These are phyloP conservation scores for Allygus modestus DNA, from an alignment of 2,888 invertebrate species.

Conservation along the genomic window DNA sequence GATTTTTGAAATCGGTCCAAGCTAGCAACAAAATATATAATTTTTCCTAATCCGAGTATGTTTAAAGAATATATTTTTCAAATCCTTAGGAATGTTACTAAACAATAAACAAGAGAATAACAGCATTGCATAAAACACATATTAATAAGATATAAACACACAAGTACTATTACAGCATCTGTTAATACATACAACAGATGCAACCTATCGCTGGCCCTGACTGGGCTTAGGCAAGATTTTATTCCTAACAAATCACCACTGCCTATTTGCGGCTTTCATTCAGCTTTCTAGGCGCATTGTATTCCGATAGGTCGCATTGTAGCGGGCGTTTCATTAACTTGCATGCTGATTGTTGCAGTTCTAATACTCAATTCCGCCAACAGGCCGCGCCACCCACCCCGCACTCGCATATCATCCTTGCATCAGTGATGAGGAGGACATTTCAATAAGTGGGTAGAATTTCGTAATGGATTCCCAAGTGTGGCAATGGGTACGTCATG, in stretches of 20 bases:
- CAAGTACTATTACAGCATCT: no score
- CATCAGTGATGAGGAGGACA: constrained; percentile 28
- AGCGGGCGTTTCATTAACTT: constrained; percentile 21
- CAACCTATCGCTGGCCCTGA: constrained; percentile 7
- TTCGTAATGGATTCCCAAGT: background rate
- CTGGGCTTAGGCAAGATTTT: constrained; percentile 6
- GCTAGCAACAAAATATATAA: no score
- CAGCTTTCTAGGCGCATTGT: constrained; percentile 38
- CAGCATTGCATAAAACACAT: no score
- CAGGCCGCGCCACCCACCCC: constrained; percentile 31
- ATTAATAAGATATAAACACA: no score
- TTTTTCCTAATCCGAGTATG: no score
- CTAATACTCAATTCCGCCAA: constrained; percentile 34
- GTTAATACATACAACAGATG: no score
- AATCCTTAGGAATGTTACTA: no score
- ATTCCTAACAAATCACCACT: constrained; percentile 20
- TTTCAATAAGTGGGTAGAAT: constrained; percentile 25
- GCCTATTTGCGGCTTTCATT: constrained; percentile 40
- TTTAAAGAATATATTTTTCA: no score
- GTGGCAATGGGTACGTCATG: constrained; percentile 5
- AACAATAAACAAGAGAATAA: no score
- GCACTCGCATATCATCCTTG: constrained; percentile 28
- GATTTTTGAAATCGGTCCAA: no score
- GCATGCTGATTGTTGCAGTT: constrained; percentile 40
- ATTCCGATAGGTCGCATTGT: constrained; percentile 42